Evolutionary conservation across 1,140 invertebrate genomes (phyloP), one percentile per base, ranked within the genome.

Genomic region (Neodiprion pinetum): DNA sequence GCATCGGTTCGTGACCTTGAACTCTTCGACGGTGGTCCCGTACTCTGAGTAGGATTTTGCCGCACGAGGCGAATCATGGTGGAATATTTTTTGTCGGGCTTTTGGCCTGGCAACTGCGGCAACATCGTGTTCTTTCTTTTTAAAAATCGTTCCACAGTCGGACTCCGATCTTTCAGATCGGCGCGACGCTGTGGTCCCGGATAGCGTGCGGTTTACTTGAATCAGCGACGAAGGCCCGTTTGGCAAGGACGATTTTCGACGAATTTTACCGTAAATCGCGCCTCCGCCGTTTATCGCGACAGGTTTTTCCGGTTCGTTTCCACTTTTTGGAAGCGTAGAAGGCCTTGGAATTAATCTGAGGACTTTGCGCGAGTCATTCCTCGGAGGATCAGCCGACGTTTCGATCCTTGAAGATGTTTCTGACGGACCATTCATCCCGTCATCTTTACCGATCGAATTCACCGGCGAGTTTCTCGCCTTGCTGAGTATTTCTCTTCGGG

Each of bases 241-340:
- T 5, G 82, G 83, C 40, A 87, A 72, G 0, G 87, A 88, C 1
- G 80, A 78, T 72, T 87, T 87, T 2, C 86, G 77, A 40, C 86
- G 80, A n/a, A 88, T 88, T 21, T 79, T 82, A 0, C 87, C 87
- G 53, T 88, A 88, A 47, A 88, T 80, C 0, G 86, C 0, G 78
- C 74, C 14, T 78, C 81, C 8, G 72, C 47, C 8, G 74, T 67
- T 11, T 71, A 68, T 21, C 72, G 71, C 3, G 82, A 80, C 61
- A 7, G 61, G 14, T 79, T 74, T 48, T 76, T 50, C 49, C 12
- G 48, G 49, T 47, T 78, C 21, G 79, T 14, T 48, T 83, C 78
- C 2, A 80, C 9, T 80, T 76, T 87, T 88, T 1, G 87, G 87
- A 48, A 88, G 73, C 11, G 87, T 88, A 17, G 86, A 87, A 8